Conservation (phyloP, 2,113 vertebrate genomes). For the Triplophysa dalaica region DNA sequence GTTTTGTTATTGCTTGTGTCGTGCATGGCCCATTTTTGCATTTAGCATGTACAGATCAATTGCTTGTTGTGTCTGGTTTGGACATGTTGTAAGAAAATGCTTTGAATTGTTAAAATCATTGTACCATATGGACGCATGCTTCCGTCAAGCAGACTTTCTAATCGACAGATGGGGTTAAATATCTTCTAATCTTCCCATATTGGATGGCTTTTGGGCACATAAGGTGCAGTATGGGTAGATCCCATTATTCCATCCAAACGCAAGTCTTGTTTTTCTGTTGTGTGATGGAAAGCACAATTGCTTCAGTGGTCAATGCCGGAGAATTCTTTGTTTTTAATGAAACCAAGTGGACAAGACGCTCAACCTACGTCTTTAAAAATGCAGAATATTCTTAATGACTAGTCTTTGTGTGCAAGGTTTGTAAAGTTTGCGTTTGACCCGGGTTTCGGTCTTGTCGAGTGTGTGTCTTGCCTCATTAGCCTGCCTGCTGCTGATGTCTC, state of each 20-base stretch:
- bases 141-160: not conserved
- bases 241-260: not conserved
- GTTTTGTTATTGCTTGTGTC: no score
- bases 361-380: not conserved
- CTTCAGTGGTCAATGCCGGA: not conserved
- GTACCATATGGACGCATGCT: not conserved
- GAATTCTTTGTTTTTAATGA: not conserved
- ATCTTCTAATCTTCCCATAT: not conserved
- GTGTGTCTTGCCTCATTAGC: slow-evolving; percentile 21
- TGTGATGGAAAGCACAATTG: no score
- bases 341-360: not conserved
- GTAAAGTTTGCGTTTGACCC: not conserved
- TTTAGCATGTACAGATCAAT: no score
- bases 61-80: no score
- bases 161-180: not conserved
- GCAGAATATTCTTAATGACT: not conserved
- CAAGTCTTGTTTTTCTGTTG: not conserved
- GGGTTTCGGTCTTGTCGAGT: not conserved
- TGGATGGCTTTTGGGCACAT: not conserved
- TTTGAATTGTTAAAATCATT: not conserved
- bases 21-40: no score
- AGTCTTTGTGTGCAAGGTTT: not conserved
- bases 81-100: no score
- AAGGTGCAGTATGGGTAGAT: not conserved
- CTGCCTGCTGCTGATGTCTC: slow-evolving; percentile 20